These are phyloP conservation scores for Antennarius maculatus DNA, from an alignment of 2,797 vertebrate species.

Conservation along the genomic window DNA sequence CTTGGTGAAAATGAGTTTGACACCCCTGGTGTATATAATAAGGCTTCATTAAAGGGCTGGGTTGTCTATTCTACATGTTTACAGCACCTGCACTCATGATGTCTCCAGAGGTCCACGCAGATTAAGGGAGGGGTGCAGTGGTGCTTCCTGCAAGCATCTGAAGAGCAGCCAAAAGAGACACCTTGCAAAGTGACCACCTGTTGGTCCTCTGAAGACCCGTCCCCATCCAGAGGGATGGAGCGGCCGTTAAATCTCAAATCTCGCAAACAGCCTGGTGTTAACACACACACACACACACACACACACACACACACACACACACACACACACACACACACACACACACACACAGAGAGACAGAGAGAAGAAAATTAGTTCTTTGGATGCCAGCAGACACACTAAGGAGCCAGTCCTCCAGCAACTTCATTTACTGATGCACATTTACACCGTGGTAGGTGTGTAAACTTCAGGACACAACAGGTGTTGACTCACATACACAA, in stretches of 20 bases:
- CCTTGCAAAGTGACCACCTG: slow-evolving; percentile 84
- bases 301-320: neutral
- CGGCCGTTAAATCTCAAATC: slow-evolving; percentile 87
- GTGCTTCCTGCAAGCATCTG: slow-evolving; percentile 87
- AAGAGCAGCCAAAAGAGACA: slow-evolving; percentile 84
- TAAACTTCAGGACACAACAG: slow-evolving; percentile 35
- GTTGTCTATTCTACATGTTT: slow-evolving; percentile 36
- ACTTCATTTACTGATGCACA: slow-evolving; percentile 56
- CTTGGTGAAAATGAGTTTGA: no score
- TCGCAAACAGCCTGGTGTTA: slow-evolving; percentile 85
- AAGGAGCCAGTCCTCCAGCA: slow-evolving; percentile 51
- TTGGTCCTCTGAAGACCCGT: slow-evolving; percentile 75
- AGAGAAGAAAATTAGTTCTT: slow-evolving; percentile 19
- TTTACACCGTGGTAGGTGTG: slow-evolving; percentile 37
- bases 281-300: neutral
- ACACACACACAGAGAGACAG: slow-evolving; percentile 2
- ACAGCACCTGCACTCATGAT: slow-evolving; percentile 88
- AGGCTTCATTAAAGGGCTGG: slow-evolving; percentile 19
- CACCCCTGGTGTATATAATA: neutral
- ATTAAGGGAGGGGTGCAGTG: slow-evolving; percentile 86
- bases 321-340: neutral
- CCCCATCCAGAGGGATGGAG: slow-evolving; percentile 79
- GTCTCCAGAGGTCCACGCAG: slow-evolving; percentile 90
- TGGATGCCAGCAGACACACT: slow-evolving; percentile 37
- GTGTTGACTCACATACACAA: slow-evolving; percentile 26